phyloP scores from a whole-genome alignment of 1,140 invertebrate genomes.

The Camponotus vicinus region DNA sequence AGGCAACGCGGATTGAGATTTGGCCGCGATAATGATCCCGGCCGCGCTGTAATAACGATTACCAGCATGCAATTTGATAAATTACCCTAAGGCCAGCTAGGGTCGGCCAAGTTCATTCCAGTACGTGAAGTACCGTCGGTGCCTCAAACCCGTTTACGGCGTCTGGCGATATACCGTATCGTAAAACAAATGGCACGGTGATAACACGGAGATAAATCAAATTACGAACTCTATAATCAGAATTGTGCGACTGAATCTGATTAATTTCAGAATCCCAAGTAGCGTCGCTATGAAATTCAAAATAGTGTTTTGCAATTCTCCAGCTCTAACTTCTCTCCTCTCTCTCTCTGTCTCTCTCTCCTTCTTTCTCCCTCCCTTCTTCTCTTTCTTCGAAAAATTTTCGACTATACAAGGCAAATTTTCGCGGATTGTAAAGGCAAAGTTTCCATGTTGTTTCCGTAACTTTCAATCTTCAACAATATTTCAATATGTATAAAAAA shows the following conservation, averaged over 20 bases:
- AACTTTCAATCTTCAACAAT: conserved; percentile 28
- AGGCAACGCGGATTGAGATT: conserved; percentile 59
- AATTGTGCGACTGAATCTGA: conserved; percentile 60
- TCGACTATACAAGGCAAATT: conserved; percentile 25
- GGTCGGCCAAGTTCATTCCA: conserved; percentile 58
- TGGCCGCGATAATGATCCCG: conserved; percentile 41
- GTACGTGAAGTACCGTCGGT: conserved; percentile 40
- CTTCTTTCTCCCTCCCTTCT: not conserved
- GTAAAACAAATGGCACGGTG: conserved; percentile 59
- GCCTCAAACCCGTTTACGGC: conserved; percentile 40
- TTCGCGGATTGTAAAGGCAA: not conserved
- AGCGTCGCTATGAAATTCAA: conserved; percentile 57
- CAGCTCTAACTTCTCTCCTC: conserved; percentile 27
- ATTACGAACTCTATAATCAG: conserved; percentile 61
- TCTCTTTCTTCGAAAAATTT: conserved; percentile 16
- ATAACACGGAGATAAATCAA: conserved; percentile 61
- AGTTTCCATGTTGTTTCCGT: not conserved
- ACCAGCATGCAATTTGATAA: conserved; percentile 66
- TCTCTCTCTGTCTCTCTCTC: conserved; percentile 15
- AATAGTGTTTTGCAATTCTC: conserved; percentile 57
- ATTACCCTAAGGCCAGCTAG: conserved; percentile 58
- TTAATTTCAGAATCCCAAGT: conserved; percentile 54
- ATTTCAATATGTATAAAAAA: conserved; percentile 34
- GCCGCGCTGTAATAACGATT: conserved; percentile 55
- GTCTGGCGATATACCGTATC: conserved; percentile 52